phyloP scores from a whole-genome alignment of 2,113 vertebrate species.

The Chaetorhynchus papuensis region DNA sequence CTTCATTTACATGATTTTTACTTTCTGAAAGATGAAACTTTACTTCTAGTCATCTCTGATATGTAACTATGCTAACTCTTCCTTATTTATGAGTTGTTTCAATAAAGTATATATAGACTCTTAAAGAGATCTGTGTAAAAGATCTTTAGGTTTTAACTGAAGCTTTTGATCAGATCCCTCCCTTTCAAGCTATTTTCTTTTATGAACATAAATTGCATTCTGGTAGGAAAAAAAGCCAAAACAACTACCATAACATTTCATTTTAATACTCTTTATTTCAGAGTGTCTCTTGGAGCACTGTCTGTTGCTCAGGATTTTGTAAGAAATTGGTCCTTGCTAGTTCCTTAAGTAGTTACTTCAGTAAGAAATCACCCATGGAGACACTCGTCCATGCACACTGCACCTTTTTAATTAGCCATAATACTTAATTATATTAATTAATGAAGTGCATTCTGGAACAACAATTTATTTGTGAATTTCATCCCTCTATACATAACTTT shows the following conservation, averaged over 20 bases:
- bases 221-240: not conserved
- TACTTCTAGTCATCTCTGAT: not conserved
- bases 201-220: not conserved
- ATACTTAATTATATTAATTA: not conserved
- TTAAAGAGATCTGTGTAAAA: not conserved
- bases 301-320: not conserved
- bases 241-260: not conserved
- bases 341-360: not conserved
- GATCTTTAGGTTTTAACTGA: not conserved
- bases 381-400: not conserved
- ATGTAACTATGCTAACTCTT: not conserved
- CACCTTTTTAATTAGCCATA: not conserved
- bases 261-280: not conserved
- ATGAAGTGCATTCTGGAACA: not conserved
- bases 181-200: not conserved
- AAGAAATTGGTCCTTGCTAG: not conserved
- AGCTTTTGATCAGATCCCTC: not conserved
- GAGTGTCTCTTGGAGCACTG: not conserved
- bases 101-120: not conserved
- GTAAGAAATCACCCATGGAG: not conserved
- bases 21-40: not conserved
- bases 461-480: not conserved
- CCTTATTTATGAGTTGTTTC: not conserved
- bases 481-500: not conserved
- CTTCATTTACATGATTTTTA: not conserved